Base-by-base conservation (phyloP, 64 coral and sea anemone genomes). In the Anthopleura sola region DNA sequence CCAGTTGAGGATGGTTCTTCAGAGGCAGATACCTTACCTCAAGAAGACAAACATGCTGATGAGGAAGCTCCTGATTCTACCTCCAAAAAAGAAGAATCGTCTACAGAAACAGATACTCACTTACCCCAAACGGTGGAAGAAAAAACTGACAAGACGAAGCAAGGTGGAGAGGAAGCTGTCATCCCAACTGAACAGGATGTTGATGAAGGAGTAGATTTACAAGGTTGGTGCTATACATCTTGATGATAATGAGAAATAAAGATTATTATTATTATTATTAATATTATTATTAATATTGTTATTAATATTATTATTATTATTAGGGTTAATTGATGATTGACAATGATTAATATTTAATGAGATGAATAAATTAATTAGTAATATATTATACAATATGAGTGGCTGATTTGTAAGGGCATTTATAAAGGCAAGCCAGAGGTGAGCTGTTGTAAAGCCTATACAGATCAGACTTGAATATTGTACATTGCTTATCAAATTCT, bases 151-250 rank as follows among this genome's bases (percentile, higher is more conserved):
- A 79, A 79, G 39, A 9, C 23, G 24, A 79, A 79, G 31, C 0
- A 48, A 44, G 38, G 39, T 44, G 36, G 20, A 79, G 36, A 77
- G n/a, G 76, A 44, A 79, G 37, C 19, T 44, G 44, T n/a, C 19
- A 48, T 40, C 5, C 76, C 76, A 79, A 26, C 17, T 28, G 89
- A 91, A 36, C 87, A 89, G 66, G 97, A 95, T 71, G 97, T 92
- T 48, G 93, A 95, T 82, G 93, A 99, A 58, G 93, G 92, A 14
- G 97, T 99, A 16, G 97, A 99, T 95, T 89, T 99, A 84, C 93
- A 89, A 90, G 93, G 93, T 99, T 86, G 80, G 54, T 38, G 3
- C 9, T 11, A 32, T 71, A 34, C 11, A 31, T 69, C 26, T 34
- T 71, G 66, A 32, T 71, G 58, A 3, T 62, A 4, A 24, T 62